A percentile compares a stretch with the other conserved stretches of the same genome.
Evolutionary conservation across 2,113 vertebrate species (phyloP).

Genomic region (Leptodactylus fuscus): DNA sequence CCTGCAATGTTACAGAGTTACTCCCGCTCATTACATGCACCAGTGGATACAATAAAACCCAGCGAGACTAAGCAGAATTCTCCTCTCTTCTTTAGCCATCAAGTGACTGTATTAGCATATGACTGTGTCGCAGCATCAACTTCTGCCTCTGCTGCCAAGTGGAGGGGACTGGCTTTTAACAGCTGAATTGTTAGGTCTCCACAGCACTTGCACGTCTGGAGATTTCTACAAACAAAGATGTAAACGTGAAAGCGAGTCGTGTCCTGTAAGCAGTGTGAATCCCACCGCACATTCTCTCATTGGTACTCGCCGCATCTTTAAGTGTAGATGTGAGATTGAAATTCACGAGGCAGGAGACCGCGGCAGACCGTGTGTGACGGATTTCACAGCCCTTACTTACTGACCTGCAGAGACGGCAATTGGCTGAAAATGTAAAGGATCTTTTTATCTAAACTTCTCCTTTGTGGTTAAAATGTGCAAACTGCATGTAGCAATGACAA

Average conservation of each 20-base stretch:
- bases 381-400: slow-evolving; percentile 8
- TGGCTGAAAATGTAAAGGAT: neutral
- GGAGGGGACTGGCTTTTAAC: slow-evolving; percentile 35
- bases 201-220: slow-evolving; percentile 32
- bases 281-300: slow-evolving; percentile 4
- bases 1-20: neutral
- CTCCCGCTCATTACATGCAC: slow-evolving; percentile 17
- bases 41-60: slow-evolving; percentile 3
- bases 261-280: slow-evolving; percentile 37
- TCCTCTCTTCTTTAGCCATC: neutral
- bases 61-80: neutral
- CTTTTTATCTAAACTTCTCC: neutral
- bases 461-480: neutral
- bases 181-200: slow-evolving; percentile 26
- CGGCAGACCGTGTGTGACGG: neutral
- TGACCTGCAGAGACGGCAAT: slow-evolving; percentile 40
- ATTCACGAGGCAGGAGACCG: slow-evolving; percentile 22
- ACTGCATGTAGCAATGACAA: neutral
- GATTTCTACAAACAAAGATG: slow-evolving; percentile 51
- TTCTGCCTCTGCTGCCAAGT: slow-evolving; percentile 41
- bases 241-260: slow-evolving; percentile 44
- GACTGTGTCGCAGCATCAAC: neutral
- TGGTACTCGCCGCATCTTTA: neutral
- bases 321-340: slow-evolving; percentile 8
- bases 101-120: slow-evolving; percentile 29